Evolutionary conservation across 2,797 vertebrate genomes (phyloP).

Genomic region (Bradypus variegatus): DNA sequence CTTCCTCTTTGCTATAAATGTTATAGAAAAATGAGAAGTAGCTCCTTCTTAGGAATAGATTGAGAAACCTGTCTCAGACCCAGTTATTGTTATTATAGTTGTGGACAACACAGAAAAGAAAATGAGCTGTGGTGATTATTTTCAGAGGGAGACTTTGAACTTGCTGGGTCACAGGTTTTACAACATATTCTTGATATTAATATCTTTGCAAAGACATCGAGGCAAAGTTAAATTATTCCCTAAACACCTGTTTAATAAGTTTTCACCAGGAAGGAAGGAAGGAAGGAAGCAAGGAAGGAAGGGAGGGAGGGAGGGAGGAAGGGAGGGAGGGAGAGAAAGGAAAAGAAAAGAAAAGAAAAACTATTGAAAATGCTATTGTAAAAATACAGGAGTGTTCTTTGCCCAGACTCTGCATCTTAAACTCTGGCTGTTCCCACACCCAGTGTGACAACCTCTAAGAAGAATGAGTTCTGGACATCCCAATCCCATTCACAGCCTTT

Average conservation of each 20-base stretch:
- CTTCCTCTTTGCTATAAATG: neutral
- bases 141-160: neutral
- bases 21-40: constrained; percentile 1
- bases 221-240: neutral
- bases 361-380: neutral
- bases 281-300: too few species aligned
- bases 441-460: neutral
- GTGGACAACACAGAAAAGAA: neutral
- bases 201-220: constrained; percentile 17
- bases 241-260: neutral
- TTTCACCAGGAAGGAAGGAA: neutral
- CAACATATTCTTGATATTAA: neutral
- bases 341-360: neutral
- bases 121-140: neutral
- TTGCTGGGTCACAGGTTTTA: neutral
- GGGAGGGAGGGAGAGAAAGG: too few species aligned
- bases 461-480: neutral
- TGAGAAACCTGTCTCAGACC: neutral
- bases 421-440: neutral
- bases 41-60: neutral
- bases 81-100: neutral
- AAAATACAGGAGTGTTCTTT: neutral
- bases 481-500: neutral
- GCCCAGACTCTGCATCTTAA: neutral
- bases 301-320: too few species aligned